phyloP scores from a whole-genome alignment of 2,888 invertebrate genomes.

The Philopedon plagiatum region DNA sequence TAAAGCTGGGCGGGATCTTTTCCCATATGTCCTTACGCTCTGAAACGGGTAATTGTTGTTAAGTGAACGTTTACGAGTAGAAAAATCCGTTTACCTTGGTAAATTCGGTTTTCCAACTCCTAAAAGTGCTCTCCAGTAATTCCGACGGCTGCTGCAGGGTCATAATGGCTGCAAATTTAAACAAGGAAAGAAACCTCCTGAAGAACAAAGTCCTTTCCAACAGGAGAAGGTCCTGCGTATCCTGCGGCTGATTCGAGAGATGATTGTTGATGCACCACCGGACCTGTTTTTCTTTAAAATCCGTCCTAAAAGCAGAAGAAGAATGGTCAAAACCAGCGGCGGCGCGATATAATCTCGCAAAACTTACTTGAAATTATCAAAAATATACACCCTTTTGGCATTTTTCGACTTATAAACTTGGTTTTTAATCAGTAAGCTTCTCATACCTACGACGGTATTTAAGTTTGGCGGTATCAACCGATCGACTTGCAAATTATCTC shows the following conservation, averaged over 20 bases:
- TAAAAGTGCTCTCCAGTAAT: background rate
- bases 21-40: background rate
- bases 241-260: constrained; percentile 8
- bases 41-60: no score
- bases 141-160: constrained; percentile 45
- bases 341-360: no score
- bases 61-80: no score
- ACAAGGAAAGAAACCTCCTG: constrained; percentile 45
- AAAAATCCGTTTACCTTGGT: background rate
- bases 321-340: no score
- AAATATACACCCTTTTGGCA: constrained; percentile 3
- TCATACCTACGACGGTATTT: constrained; percentile 48
- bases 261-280: constrained; percentile 37
- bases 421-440: constrained; percentile 48
- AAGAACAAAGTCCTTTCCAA: constrained; percentile 39
- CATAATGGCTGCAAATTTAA: constrained; percentile 51
- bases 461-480: constrained; percentile 50
- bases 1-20: background rate
- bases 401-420: constrained; percentile 12
- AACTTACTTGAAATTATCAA: constrained; percentile 28
- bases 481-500: background rate
- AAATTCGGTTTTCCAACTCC: background rate
- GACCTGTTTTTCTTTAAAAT: constrained; percentile 26
- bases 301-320: constrained; percentile 3
- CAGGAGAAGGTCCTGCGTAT: background rate